Evolutionary conservation across 2,113 vertebrate genomes (phyloP).

Genomic region (Eclectus roratus): DNA sequence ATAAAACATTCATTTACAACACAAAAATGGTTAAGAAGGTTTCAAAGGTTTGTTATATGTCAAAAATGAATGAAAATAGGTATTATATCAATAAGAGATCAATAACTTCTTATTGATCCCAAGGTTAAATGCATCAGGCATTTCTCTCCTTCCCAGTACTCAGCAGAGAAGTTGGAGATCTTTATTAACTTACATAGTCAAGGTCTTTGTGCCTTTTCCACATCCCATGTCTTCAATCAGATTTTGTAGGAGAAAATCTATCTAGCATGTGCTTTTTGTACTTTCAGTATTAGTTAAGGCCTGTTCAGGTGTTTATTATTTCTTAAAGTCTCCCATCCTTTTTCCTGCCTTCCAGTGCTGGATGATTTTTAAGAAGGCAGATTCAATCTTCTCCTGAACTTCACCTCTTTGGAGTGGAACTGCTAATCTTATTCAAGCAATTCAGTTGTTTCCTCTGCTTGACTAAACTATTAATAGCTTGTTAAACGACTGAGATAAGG

Average conservation of each 20-base stretch:
- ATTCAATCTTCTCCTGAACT: not conserved
- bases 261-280: not conserved
- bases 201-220: not conserved
- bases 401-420: not conserved
- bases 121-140: not conserved
- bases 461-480: slow-evolving; percentile 3
- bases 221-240: not conserved
- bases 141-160: not conserved
- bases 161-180: not conserved
- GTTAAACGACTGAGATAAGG: not conserved
- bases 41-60: not conserved
- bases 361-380: not conserved
- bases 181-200: not conserved
- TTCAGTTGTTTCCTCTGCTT: not conserved
- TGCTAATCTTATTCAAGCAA: not conserved
- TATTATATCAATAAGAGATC: not conserved
- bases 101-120: not conserved
- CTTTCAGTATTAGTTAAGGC: not conserved
- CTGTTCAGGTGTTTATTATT: not conserved
- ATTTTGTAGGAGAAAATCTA: not conserved
- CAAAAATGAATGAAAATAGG: not conserved
- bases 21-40: not conserved
- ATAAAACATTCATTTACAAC: not conserved
- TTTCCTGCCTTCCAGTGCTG: not conserved
- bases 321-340: not conserved